Percentiles rank a stretch among this genome's conserved stretches.
phyloP scores from a whole-genome alignment of 2,888 invertebrate species.

The Brenthis daphne region DNA sequence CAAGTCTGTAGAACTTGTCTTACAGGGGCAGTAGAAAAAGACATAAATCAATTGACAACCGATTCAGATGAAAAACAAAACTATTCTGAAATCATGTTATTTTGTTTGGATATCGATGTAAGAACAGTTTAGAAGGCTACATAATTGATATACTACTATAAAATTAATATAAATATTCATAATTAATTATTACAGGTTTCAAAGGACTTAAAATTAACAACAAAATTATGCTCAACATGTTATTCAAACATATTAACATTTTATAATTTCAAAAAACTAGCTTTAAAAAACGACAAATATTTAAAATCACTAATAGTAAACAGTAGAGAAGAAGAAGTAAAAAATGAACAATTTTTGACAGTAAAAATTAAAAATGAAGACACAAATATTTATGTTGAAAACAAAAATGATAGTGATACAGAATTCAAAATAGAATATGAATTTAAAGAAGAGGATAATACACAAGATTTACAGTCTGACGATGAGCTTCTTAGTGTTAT shows the following conservation, averaged over 20 bases:
- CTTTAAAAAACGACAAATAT: conserved; percentile 58
- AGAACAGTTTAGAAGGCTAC: conserved; percentile 9
- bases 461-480: conserved; percentile 52
- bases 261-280: conserved; percentile 62
- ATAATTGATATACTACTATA: background rate
- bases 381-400: conserved; percentile 26
- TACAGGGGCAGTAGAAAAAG: conserved; percentile 47
- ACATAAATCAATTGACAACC: conserved; percentile 50
- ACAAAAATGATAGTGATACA: conserved; percentile 31
- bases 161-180: background rate
- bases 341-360: conserved; percentile 43
- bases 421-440: conserved; percentile 37
- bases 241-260: conserved; percentile 58
- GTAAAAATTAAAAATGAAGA: conserved; percentile 39
- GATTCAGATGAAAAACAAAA: conserved; percentile 44
- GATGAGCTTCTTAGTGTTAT: conserved; percentile 64
- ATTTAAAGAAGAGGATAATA: conserved; percentile 44
- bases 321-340: conserved; percentile 28
- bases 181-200: conserved; percentile 49
- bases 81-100: conserved; percentile 54
- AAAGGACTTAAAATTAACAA: conserved; percentile 50
- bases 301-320: conserved; percentile 44
- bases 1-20: conserved; percentile 60
- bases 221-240: conserved; percentile 64
- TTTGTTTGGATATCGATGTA: conserved; percentile 66